A percentile compares a stretch with the other conserved stretches of the same genome.
These are phyloP conservation scores for Alcedo atthis DNA, from an alignment of 2,797 vertebrate species.

Conservation along the genomic window DNA sequence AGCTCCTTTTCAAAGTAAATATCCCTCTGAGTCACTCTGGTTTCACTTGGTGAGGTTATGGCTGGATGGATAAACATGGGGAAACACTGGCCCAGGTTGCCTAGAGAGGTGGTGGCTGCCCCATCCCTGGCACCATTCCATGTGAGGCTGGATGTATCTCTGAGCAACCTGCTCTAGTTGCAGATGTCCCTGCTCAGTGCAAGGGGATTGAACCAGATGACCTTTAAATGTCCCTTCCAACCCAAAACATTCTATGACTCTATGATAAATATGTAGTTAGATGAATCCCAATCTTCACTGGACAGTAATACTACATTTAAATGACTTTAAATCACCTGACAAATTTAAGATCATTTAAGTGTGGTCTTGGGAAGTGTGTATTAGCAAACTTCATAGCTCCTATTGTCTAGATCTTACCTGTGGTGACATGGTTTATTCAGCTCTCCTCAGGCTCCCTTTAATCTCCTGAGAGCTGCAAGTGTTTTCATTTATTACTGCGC, in stretches of 20 bases:
- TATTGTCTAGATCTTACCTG: background rate
- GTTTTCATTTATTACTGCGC: constrained; percentile 7
- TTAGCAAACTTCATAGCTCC: background rate
- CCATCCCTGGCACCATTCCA: background rate
- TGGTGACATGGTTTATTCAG: background rate
- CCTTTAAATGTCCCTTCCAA: background rate
- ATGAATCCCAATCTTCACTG: background rate
- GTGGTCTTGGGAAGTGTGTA: background rate
- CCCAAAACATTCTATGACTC: background rate
- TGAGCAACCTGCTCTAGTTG: background rate
- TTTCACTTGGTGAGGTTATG: background rate
- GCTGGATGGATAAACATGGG: background rate
- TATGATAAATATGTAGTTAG: background rate
- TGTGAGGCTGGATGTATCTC: background rate
- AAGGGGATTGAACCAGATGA: background rate
- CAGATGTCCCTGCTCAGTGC: background rate
- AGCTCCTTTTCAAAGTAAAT: background rate
- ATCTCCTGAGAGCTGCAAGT: constrained; percentile 34
- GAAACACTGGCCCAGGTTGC: background rate
- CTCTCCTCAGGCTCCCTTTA: constrained; percentile 38
- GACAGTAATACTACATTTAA: background rate
- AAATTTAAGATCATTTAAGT: background rate
- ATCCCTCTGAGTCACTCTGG: background rate
- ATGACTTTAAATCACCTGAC: background rate
- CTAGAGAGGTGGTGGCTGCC: background rate